Evolutionary conservation across 2,888 invertebrate genomes (phyloP).

Genomic region (Diabrotica balteata): DNA sequence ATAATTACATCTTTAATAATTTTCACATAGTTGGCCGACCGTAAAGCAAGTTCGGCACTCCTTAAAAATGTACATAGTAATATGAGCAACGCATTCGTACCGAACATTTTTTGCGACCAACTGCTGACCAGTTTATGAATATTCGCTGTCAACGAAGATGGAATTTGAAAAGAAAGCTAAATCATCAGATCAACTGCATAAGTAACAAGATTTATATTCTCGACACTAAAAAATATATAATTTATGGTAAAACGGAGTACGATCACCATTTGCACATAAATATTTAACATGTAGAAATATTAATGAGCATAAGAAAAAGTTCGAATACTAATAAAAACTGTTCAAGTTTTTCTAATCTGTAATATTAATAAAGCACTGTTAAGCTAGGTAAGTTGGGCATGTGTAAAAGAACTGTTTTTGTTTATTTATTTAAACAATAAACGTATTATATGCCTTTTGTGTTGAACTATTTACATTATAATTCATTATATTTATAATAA

Average conservation of each 20-base stretch:
- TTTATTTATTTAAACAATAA: no score
- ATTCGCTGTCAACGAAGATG: constrained; percentile 37
- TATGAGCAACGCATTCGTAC: constrained; percentile 28
- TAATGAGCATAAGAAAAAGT: constrained; percentile 36
- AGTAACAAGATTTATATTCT: constrained; percentile 38
- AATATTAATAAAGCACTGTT: constrained; percentile 28
- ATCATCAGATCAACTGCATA: constrained; percentile 38
- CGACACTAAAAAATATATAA: constrained; percentile 39
- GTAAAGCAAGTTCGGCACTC: constrained; percentile 25
- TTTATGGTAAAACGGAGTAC: constrained; percentile 39
- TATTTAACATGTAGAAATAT: constrained; percentile 40
- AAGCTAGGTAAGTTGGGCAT: no score
- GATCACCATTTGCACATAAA: constrained; percentile 38
- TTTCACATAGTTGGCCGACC: constrained; percentile 27
- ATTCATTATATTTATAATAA: no score
- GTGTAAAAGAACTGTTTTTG: no score
- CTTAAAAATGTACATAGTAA: constrained; percentile 31
- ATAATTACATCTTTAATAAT: constrained; percentile 8
- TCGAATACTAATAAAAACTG: constrained; percentile 35
- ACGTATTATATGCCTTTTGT: no score
- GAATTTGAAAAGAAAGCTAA: constrained; percentile 42
- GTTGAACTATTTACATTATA: no score
- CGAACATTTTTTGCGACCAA: constrained; percentile 18
- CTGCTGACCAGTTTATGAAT: constrained; percentile 41
- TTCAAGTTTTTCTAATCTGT: constrained; percentile 36